Evolutionary conservation across 1,140 invertebrate genomes (phyloP), one percentile per base, ranked within the genome.

Genomic region (Pogonomyrmex californicus): DNA sequence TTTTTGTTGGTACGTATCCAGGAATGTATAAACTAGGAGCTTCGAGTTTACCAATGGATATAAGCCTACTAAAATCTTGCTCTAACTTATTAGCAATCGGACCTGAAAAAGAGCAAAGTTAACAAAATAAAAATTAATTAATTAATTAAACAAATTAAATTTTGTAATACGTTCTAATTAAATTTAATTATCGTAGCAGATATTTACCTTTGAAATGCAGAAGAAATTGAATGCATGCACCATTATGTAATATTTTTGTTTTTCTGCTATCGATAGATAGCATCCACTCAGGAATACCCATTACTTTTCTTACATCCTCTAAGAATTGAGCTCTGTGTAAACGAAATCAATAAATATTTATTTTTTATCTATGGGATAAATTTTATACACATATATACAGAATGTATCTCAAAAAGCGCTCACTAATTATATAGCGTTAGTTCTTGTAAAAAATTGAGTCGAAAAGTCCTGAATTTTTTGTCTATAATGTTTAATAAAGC

Each of bases 221-320:
- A 51, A 98, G 96, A 90, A 99, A 96, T 94, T 99, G 98, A n/a
- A 99, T 96, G 92, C 98, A 99, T 78, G 97, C 96, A 65, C 97
- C 97, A 87, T 97, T 96, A 88, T 98, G 97, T 63, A 99, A 95
- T 41, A 96, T 95, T 92, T 97, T 97, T 0, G 98, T 98, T 92
- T 97, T 97, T 14, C 98, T 96, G 51, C 96, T 97, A 95, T 99
- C 98, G 10, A 98, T 97, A 6, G 97, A 97, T 60, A 99, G 92
- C 96, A 98, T 98, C 98, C 98, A 99, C 91, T 98, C 97, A 0
- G 98, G 98, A 58, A 98, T 97, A 2, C 98, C 98, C 96, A 99
- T 97, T 2, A 98, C 97, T 81, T 96, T 95, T 63, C 98, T 96
- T 2, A 99, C 96, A 88, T 98, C 98, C 86, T 97, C 97, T 86